These are phyloP conservation scores for Drosophila recens DNA, from an alignment of 2,888 invertebrate genomes.

Conservation along the genomic window DNA sequence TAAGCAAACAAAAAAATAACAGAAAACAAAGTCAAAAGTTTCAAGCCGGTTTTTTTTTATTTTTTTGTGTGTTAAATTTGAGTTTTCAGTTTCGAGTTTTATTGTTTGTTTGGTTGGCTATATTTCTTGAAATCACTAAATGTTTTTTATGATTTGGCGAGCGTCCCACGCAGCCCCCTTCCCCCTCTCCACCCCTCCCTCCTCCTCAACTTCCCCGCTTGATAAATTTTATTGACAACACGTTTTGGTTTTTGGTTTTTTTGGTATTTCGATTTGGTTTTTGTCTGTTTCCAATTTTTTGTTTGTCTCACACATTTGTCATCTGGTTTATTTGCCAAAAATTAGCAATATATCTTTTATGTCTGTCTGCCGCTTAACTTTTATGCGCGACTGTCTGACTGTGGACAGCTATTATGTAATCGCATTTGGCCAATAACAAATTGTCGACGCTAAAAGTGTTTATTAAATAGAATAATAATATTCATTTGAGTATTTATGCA, in stretches of 20 bases:
- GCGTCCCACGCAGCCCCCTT: constrained; percentile 59
- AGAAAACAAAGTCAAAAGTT: constrained; percentile 30
- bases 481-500: background rate
- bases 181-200: background rate
- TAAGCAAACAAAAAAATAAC: constrained; percentile 14
- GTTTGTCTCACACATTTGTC: constrained; percentile 49
- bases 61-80: constrained; percentile 7
- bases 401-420: constrained; percentile 58
- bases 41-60: constrained; percentile 50
- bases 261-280: constrained; percentile 51
- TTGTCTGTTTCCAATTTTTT: constrained; percentile 26
- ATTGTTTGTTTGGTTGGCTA: constrained; percentile 32
- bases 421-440: constrained; percentile 23
- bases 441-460: constrained; percentile 22
- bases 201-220: background rate
- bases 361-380: constrained; percentile 12
- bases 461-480: constrained; percentile 1
- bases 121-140: constrained; percentile 50
- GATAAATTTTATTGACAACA: constrained; percentile 49
- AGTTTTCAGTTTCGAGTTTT: constrained; percentile 25
- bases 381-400: background rate
- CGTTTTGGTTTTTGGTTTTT: constrained; percentile 45
- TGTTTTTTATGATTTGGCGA: constrained; percentile 31
- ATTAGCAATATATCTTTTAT: constrained; percentile 60
- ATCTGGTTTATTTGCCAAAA: constrained; percentile 58